Conservation (phyloP, 2,113 vertebrate species). For the Aphelocoma coerulescens region DNA sequence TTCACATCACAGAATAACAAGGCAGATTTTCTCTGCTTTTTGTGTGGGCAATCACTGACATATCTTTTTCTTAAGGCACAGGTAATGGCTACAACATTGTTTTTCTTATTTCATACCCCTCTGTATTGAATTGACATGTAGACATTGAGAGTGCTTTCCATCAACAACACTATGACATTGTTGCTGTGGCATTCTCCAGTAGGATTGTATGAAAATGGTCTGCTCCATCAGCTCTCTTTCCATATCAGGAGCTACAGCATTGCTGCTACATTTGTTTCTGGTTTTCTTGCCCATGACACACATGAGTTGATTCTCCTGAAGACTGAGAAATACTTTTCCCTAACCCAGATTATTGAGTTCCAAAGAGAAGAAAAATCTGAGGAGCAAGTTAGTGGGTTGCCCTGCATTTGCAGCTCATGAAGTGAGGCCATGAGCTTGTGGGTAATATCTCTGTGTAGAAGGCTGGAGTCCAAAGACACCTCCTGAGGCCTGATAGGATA, state of each 20-base stretch:
- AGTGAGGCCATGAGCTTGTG: background rate
- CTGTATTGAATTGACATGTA: background rate
- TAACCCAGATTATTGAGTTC: background rate
- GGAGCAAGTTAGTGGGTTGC: background rate
- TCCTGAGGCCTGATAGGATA: background rate
- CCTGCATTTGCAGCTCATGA: background rate
- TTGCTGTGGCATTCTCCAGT: background rate
- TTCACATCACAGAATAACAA: background rate
- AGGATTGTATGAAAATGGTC: background rate
- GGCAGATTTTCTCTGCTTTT: background rate
- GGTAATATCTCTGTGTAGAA: background rate
- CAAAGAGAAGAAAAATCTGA: background rate
- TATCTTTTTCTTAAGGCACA: background rate
- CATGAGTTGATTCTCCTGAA: background rate
- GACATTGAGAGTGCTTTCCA: background rate
- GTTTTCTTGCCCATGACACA: background rate
- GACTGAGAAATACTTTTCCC: background rate
- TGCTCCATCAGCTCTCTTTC: background rate
- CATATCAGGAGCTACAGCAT: background rate
- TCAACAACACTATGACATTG: background rate
- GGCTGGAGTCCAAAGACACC: background rate
- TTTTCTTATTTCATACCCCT: background rate
- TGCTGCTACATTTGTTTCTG: rapidly evolving
- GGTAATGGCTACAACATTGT: background rate
- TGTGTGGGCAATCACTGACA: background rate